Base-by-base conservation (phyloP, 2,113 vertebrate genomes). In the Calonectris borealis region DNA sequence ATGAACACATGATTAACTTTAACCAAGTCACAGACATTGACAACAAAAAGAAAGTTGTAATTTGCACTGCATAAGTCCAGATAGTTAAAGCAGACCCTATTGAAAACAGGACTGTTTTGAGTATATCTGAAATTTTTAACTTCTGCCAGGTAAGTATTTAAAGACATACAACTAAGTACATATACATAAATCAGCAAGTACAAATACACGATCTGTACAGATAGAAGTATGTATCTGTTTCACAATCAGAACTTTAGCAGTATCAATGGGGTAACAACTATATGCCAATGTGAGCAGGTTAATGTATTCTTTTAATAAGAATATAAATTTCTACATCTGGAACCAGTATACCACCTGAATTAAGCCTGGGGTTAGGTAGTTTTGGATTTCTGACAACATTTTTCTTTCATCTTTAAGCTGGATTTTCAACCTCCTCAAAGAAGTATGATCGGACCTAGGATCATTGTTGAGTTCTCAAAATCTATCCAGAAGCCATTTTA, bases 1-100 rank as follows among this genome's bases (percentile, higher is more conserved):
- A 94, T 83, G 95, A 97, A 94, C 90, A 94, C 65, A 87, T 8
- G 27, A 97, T 97, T 97, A 97, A 95, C 70, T 96, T 96, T 93
- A 95, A 81, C 89, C 70, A 95, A 96, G 76, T 91, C 83, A 76
- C 68, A 97, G 87, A 92, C 88, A 95, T 92, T 86, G 86, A 96
- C 49, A 94, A 84, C 87, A 95, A 97, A 97, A 96, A 80, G 42
- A 94, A 97, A 97, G 94, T 58, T 8, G 9, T 68, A 82, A 78
- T 89, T 86, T 83, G 34, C 48, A 68, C 38, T 90, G 70, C 52
- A 21, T 80, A 64, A 65, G n/a, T 86, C 88, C 72, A 85, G 36
- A 75, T 93, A 90, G 54, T 70, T 95, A 85, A 85, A 96, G 26
- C 83, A 94, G 31, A 66, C 14, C 13, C 15, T 36, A 36, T 64